These are phyloP conservation scores for Drosophila koepferae DNA, from an alignment of 2,888 invertebrate species.

Conservation along the genomic window DNA sequence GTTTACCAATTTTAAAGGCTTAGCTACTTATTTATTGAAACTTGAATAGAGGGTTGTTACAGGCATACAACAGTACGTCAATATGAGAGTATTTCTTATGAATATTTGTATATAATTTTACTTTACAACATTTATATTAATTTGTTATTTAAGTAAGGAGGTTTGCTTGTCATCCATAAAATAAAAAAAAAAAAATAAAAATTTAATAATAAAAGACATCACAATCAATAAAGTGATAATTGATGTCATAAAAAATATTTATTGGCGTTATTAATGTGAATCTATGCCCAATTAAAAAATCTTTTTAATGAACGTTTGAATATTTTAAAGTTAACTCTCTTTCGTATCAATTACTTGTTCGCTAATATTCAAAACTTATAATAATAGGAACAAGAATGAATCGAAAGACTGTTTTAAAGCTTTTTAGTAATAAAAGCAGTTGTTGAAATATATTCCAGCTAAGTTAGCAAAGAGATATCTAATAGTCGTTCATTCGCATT, in stretches of 20 bases:
- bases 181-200: not conserved
- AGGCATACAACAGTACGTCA: too few relatives aligned
- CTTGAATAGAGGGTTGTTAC: not conserved
- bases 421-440: too few relatives aligned
- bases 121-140: not conserved
- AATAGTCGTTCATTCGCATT: conserved; percentile 5
- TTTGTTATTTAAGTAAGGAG: not conserved
- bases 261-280: not conserved
- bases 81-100: not conserved
- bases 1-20: conserved; percentile 6
- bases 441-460: too few relatives aligned
- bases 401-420: too few relatives aligned
- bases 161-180: not conserved
- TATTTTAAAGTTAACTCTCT: not conserved
- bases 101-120: not conserved
- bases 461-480: conserved; percentile 11
- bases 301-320: not conserved
- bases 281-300: not conserved
- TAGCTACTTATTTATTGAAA: conserved; percentile 1
- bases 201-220: not conserved
- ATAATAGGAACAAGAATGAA: not conserved
- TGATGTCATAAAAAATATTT: not conserved
- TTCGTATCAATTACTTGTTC: not conserved
- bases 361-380: not conserved
- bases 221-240: not conserved